A percentile compares a stretch with the other conserved stretches of the same genome.
phyloP scores from a whole-genome alignment of 1,140 invertebrate species.

The Platorchestia sp. region DNA sequence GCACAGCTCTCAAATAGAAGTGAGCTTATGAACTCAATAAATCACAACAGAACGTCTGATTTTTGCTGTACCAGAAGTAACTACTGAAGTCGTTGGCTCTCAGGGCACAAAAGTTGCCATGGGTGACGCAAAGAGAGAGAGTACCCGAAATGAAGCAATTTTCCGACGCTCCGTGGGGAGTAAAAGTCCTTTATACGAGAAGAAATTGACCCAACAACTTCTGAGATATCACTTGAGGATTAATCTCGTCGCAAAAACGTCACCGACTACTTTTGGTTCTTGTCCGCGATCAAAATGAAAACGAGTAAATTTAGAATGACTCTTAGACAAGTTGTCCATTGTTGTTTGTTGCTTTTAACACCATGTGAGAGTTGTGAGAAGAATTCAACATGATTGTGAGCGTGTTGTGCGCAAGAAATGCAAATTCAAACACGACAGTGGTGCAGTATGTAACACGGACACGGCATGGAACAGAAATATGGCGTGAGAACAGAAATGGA shows the following conservation, averaged over 20 bases:
- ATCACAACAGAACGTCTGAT: neutral
- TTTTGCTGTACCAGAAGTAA: neutral
- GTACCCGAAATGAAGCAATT: constrained; percentile 31
- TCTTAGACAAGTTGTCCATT: neutral
- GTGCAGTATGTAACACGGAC: no score
- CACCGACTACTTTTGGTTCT: neutral
- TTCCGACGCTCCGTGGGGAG: constrained; percentile 1
- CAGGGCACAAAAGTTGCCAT: neutral
- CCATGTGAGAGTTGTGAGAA: neutral
- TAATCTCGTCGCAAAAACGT: neutral
- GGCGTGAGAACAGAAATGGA: no score
- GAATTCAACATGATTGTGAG: neutral
- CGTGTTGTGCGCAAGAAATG: neutral
- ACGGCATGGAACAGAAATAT: no score
- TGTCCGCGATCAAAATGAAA: neutral
- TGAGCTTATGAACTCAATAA: neutral
- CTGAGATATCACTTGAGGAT: neutral
- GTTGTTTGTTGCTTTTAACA: neutral
- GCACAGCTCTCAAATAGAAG: neutral
- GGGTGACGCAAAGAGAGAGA: neutral
- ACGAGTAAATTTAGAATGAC: neutral
- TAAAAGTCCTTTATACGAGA: neutral
- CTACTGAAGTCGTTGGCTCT: neutral
- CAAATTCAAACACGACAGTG: no score
- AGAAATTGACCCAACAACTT: constrained; percentile 24